Base-by-base conservation (phyloP, 2,113 vertebrate genomes). In the Acinonyx jubatus region DNA sequence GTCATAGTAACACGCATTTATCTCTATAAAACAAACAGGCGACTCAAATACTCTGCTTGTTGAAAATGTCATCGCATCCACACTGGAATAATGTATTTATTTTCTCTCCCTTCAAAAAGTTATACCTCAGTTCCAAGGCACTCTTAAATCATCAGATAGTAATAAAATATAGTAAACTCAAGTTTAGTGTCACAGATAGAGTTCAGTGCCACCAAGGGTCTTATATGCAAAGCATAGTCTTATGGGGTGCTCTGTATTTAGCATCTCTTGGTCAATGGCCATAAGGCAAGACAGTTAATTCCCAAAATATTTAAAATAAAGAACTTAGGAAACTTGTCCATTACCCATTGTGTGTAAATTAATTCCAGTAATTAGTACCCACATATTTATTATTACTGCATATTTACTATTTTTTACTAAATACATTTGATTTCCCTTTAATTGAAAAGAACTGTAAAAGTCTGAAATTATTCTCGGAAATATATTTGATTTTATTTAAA, bases 51-150 rank as follows among this genome's bases (percentile, higher is more conserved):
- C 68, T 15, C 0, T 81, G 57, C 50, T 96, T 97, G 76, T 91
- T 94, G 55, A 97, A 98, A 98, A 98, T 98, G 82, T 97, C 94
- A 98, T 85, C 52, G 73, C 19, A 92, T 13, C 95, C 78, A 61
- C 97, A 66, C 9, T 1, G 74, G 18, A 29, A 97, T 68, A 96
- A 98, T 29, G 33, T 79, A 29, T 78, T 97, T 97, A 55, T 97
- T 89, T 57, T 90, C 83, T 27, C 11, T 65, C 50, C 80, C 21
- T 55, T 85, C 80, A 97, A 73, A 89, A 96, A 97, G 68, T 74
- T 0, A 0, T 29, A 36, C 87, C 29, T 95, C 15, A 38, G 86
- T 98, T 98, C 78, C 73, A 97, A 95, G n/a, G 21, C 65, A 52
- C 66, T 93, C 21, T 96, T 97, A 98, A 65, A 98, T 90, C 41